phyloP scores from a whole-genome alignment of 2,113 vertebrate genomes.

The Falcunculus frontatus region DNA sequence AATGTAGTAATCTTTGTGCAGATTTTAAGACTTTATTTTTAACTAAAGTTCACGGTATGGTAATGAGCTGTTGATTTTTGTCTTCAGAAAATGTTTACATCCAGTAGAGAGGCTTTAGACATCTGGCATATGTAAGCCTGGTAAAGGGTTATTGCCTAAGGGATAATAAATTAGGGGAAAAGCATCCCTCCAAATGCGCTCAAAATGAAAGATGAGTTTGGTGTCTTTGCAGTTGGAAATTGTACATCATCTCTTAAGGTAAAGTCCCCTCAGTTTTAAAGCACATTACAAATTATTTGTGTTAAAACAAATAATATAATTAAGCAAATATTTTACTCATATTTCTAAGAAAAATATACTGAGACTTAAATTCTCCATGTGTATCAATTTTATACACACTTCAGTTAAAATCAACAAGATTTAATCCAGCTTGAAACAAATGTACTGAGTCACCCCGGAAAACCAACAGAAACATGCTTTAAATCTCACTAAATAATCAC shows the following conservation, averaged over 20 bases:
- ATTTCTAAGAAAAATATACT: not conserved
- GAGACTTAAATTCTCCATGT: not conserved
- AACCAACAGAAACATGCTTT: not conserved
- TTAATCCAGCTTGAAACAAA: not conserved
- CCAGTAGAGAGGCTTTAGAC: conserved; percentile 26
- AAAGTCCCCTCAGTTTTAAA: not conserved
- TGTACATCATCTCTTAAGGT: not conserved
- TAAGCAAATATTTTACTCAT: not conserved
- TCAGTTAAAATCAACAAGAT: not conserved
- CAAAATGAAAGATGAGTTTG: not conserved
- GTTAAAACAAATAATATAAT: not conserved
- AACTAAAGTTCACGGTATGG: conserved; percentile 40
- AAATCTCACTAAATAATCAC: not conserved
- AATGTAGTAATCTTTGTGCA: not conserved
- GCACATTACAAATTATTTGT: not conserved
- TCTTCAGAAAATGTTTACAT: conserved; percentile 53
- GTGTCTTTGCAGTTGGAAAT: not conserved
- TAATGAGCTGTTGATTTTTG: conserved; percentile 57
- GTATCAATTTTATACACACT: not conserved
- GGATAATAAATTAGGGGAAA: not conserved
- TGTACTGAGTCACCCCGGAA: not conserved
- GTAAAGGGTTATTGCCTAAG: conserved; percentile 34
- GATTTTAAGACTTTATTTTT: conserved; percentile 14
- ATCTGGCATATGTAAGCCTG: conserved; percentile 24
- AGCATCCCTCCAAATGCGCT: not conserved